Evolutionary conservation across 2,797 vertebrate species (phyloP).

Genomic region (Vultur gryphus): DNA sequence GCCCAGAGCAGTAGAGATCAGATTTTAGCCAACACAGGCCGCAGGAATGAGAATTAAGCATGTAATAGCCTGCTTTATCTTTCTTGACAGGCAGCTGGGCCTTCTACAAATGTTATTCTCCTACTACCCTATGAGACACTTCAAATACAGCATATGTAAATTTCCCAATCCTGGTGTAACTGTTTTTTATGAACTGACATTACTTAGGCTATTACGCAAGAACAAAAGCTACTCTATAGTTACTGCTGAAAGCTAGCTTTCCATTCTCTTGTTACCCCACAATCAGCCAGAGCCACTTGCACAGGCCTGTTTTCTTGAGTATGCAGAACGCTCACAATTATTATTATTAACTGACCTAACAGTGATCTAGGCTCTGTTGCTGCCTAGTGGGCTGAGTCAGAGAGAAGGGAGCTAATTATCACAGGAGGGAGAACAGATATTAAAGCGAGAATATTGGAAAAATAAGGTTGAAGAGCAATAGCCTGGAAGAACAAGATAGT

Average conservation of each 20-base stretch:
- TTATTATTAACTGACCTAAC: background rate
- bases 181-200: background rate
- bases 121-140: background rate
- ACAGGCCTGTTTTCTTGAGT: background rate
- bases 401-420: background rate
- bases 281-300: background rate
- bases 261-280: background rate
- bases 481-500: background rate
- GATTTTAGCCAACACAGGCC: background rate
- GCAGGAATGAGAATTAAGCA: background rate
- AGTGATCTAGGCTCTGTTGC: background rate
- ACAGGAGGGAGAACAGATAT: background rate
- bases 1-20: background rate
- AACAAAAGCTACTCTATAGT: background rate
- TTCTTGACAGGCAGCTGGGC: background rate
- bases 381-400: background rate
- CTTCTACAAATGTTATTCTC: background rate
- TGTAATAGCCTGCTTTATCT: background rate
- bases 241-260: background rate
- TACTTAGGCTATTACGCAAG: background rate
- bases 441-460: background rate
- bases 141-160: background rate
- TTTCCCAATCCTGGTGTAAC: background rate
- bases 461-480: background rate
- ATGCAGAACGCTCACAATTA: background rate